Percentiles rank a stretch among this genome's conserved stretches.
phyloP scores from a whole-genome alignment of 2,113 vertebrate species.

The Pedionomus torquatus region DNA sequence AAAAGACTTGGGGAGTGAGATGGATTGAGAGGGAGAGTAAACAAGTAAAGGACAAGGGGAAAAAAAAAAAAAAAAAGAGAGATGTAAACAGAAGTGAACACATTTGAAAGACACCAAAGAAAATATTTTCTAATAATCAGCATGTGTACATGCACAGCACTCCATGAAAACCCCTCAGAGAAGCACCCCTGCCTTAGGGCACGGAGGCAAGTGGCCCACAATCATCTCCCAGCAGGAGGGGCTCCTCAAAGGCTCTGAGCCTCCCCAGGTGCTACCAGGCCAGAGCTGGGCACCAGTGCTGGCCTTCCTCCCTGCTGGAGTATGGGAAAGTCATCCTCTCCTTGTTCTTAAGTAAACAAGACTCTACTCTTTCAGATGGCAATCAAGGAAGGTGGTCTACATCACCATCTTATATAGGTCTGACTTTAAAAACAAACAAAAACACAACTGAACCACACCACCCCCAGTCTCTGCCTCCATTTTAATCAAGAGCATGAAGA shows the following conservation, averaged over 20 bases:
- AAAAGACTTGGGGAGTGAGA: not conserved
- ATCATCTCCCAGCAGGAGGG: too few species aligned
- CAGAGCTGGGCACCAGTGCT: not conserved
- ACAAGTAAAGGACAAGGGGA: not conserved
- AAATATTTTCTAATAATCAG: not conserved
- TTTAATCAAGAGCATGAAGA: not conserved
- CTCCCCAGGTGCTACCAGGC: not conserved
- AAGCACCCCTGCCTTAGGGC: not conserved
- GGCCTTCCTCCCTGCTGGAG: not conserved
- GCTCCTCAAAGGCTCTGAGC: accelerated
- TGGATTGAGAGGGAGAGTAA: not conserved
- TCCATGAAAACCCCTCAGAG: not conserved
- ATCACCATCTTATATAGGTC: not conserved
- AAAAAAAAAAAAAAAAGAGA: not conserved
- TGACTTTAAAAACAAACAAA: not conserved
- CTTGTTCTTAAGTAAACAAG: not conserved
- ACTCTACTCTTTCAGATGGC: accelerated
- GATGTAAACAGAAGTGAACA: not conserved
- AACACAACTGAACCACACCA: not conserved
- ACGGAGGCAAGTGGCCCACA: not conserved
- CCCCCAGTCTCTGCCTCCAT: not conserved
- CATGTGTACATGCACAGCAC: accelerated
- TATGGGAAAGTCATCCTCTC: accelerated
- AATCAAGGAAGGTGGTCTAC: not conserved
- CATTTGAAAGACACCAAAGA: not conserved